Evolutionary conservation across 2,888 invertebrate genomes (phyloP).

Genomic region (Limenitis camilla): DNA sequence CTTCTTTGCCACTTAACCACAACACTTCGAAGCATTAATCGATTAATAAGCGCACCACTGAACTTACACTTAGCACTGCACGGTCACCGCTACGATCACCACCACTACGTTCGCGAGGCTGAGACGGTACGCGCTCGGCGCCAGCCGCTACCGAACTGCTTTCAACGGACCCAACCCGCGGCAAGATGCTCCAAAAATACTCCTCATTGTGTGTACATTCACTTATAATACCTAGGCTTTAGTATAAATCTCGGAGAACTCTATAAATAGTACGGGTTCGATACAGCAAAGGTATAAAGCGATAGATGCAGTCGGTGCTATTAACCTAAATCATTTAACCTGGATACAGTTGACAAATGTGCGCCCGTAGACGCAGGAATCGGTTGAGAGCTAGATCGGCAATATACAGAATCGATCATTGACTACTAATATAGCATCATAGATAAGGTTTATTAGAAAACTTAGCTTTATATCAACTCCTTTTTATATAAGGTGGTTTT

Average conservation of each 20-base stretch:
- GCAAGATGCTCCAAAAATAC: slow-evolving; percentile 61
- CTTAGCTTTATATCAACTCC: too few species aligned
- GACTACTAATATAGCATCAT: too few species aligned
- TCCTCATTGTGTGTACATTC: slow-evolving; percentile 61
- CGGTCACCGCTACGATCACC: slow-evolving; percentile 38
- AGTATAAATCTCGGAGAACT: slow-evolving; percentile 52
- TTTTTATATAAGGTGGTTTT: too few species aligned
- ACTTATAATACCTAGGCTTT: slow-evolving; percentile 60
- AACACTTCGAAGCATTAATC: slow-evolving; percentile 53
- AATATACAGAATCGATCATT: not conserved
- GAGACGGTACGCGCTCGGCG: slow-evolving; percentile 45
- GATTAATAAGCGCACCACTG: slow-evolving; percentile 51
- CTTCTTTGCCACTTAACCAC: slow-evolving; percentile 42
- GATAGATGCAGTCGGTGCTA: slow-evolving; percentile 33
- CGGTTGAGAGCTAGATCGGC: slow-evolving; percentile 12
- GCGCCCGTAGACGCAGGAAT: slow-evolving; percentile 15
- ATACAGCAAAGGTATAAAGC: slow-evolving; percentile 31
- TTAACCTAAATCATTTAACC: slow-evolving; percentile 38
- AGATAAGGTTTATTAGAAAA: too few species aligned
- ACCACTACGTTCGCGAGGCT: slow-evolving; percentile 33
- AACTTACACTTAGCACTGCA: slow-evolving; percentile 34
- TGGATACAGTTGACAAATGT: slow-evolving; percentile 24
- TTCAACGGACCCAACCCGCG: slow-evolving; percentile 39
- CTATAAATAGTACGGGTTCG: slow-evolving; percentile 47
- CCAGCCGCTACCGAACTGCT: slow-evolving; percentile 52